phyloP scores from a whole-genome alignment of 2,888 invertebrate species.

The Trypoxylon attenuatum region DNA sequence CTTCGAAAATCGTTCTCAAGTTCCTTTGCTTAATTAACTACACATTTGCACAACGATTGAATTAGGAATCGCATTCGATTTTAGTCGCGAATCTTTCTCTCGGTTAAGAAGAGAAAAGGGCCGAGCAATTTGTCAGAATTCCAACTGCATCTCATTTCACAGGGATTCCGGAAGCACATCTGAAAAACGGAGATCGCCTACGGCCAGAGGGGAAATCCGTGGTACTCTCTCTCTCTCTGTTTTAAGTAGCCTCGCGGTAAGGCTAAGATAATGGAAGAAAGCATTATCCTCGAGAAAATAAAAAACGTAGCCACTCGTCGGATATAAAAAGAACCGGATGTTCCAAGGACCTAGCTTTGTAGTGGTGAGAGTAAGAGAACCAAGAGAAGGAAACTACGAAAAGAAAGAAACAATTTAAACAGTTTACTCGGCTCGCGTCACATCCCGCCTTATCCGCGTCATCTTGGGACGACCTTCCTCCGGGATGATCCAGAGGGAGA shows the following conservation, averaged over 20 bases:
- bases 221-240: background rate
- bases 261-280: background rate
- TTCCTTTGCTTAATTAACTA: no score
- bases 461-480: background rate
- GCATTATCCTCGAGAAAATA: background rate
- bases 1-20: background rate
- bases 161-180: no score
- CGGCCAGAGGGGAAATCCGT: no score
- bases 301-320: background rate
- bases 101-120: no score
- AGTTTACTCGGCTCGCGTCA: constrained; percentile 4
- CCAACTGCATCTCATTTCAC: no score
- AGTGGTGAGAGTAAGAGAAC: background rate
- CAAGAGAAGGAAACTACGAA: background rate
- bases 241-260: background rate
- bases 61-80: no score
- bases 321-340: background rate
- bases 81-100: no score
- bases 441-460: background rate
- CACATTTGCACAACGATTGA: no score
- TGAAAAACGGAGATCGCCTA: background rate
- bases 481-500: background rate
- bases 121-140: no score
- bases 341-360: no score
- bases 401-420: constrained; percentile 5